Conservation (phyloP, 2,888 invertebrate genomes). For the Trachelus tabidus region DNA sequence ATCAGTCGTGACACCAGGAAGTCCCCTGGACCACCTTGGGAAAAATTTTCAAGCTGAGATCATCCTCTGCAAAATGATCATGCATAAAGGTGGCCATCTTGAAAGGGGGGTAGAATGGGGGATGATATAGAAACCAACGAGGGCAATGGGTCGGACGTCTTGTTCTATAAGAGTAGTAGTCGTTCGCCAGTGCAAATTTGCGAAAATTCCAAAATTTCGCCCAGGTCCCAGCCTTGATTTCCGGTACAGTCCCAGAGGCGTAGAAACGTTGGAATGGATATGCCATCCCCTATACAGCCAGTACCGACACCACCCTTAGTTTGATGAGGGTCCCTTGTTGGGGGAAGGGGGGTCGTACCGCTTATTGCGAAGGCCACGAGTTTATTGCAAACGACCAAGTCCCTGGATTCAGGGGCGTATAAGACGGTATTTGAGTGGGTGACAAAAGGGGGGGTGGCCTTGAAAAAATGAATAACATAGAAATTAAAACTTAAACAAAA, state of each 20-base stretch:
- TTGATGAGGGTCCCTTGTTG: conserved; percentile 17
- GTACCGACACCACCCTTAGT: neutral
- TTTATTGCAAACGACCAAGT: conserved; percentile 44
- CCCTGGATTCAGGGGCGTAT: conserved; percentile 23
- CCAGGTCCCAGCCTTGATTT: neutral
- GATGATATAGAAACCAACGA: too few species aligned
- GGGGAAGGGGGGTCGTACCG: conserved; percentile 35
- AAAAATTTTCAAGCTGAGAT: too few species aligned
- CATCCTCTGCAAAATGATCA: too few species aligned
- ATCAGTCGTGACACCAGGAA: too few species aligned
- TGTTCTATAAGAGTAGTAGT: too few species aligned
- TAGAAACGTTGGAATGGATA: neutral
- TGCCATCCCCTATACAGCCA: neutral
- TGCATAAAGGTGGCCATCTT: too few species aligned
- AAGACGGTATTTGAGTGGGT: neutral
- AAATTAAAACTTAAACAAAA: neutral
- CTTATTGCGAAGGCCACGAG: conserved; percentile 49
- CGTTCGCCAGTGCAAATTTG: too few species aligned
- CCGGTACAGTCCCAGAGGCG: neutral
- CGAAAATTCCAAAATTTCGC: neutral
- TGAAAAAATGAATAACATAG: neutral
- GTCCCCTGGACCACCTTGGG: too few species aligned
- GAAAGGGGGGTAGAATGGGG: too few species aligned
- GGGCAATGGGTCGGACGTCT: too few species aligned
- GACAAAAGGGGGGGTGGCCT: neutral